Percentiles rank a stretch among this genome's conserved stretches.
Conservation (phyloP, 2,888 invertebrate genomes). For the Philhelius pedissequus region DNA sequence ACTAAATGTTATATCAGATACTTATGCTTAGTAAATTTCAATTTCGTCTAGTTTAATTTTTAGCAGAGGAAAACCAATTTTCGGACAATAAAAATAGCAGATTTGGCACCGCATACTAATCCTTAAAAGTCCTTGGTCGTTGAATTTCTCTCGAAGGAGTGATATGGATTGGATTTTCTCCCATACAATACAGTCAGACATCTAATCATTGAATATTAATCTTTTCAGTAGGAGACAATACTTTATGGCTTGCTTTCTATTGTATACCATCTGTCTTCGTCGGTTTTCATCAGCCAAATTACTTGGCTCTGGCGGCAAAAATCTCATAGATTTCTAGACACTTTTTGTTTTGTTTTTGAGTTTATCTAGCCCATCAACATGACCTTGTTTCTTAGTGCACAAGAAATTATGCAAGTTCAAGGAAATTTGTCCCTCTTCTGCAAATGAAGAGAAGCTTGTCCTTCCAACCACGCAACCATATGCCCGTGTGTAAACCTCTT, state of each 20-base stretch:
- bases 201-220: neutral
- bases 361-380: neutral
- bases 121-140: neutral
- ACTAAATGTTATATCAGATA: too few species aligned
- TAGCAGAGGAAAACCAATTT: too few species aligned
- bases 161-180: neutral
- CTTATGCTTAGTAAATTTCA: too few species aligned
- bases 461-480: neutral
- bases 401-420: neutral
- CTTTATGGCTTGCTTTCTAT: neutral
- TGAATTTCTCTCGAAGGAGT: neutral
- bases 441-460: neutral
- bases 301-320: neutral
- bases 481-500: neutral
- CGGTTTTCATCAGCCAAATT: neutral
- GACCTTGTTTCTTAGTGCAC: neutral
- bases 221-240: neutral
- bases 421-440: neutral
- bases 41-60: too few species aligned
- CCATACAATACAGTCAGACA: neutral
- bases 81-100: too few species aligned
- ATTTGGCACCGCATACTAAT: too few species aligned
- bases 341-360: neutral
- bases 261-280: neutral
- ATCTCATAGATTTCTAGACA: neutral